Conservation (phyloP, 1,140 invertebrate species). For the Harpegnathos saltator region DNA sequence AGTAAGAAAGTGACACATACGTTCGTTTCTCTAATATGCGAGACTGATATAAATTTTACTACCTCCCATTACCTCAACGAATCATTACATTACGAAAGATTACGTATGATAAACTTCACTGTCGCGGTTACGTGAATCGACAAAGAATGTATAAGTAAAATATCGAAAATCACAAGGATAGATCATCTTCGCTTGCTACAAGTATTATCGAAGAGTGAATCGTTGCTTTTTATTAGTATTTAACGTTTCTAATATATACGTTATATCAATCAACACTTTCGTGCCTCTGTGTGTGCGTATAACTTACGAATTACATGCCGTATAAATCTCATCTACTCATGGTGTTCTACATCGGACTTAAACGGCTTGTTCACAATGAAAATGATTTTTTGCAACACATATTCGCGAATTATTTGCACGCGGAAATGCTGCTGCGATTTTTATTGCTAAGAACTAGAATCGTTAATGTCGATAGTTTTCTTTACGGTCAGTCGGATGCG, state of each 20-base stretch:
- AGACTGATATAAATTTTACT: background rate
- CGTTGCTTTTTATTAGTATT: slow-evolving; percentile 56
- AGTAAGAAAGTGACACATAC: background rate
- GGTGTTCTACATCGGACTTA: slow-evolving; percentile 61
- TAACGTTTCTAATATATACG: slow-evolving; percentile 33
- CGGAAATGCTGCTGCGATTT: background rate
- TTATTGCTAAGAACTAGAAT: background rate
- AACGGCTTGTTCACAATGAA: background rate
- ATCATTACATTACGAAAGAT: too few relatives aligned
- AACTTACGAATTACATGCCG: slow-evolving; percentile 72
- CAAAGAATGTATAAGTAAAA: slow-evolving; percentile 1
- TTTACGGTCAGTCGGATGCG: slow-evolving; percentile 28
- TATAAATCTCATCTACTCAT: slow-evolving; percentile 69
- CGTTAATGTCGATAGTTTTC: background rate
- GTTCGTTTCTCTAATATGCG: background rate
- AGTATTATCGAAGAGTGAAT: slow-evolving; percentile 68
- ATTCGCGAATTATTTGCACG: background rate
- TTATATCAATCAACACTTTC: slow-evolving; percentile 64
- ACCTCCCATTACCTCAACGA: background rate
- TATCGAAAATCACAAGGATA: background rate
- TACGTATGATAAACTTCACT: background rate
- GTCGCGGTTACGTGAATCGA: background rate
- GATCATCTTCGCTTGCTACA: background rate
- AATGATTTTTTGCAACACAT: background rate
- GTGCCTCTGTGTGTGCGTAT: slow-evolving; percentile 63